These are phyloP conservation scores for Formica exsecta DNA, from an alignment of 1,140 invertebrate genomes.

Conservation along the genomic window DNA sequence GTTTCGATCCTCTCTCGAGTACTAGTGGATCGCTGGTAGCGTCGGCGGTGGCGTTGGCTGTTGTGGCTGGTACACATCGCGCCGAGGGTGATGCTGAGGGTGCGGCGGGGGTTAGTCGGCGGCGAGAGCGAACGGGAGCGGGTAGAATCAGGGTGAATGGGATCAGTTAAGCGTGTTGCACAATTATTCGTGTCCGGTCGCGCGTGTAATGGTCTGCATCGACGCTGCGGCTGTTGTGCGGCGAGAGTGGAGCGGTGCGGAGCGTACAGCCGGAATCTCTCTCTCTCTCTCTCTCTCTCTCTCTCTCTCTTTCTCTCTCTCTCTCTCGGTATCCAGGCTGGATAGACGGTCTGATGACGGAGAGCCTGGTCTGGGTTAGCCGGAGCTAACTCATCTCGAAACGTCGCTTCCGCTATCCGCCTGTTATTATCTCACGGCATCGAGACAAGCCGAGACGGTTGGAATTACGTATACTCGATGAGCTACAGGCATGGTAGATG, in stretches of 20 bases:
- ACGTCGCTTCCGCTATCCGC: slow-evolving; percentile 70
- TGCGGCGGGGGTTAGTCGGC: slow-evolving; percentile 77
- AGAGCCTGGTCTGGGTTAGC: slow-evolving; percentile 68
- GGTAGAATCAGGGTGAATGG: slow-evolving; percentile 85
- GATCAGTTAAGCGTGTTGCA: slow-evolving; percentile 87
- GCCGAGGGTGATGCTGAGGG: slow-evolving; percentile 61
- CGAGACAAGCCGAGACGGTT: slow-evolving; percentile 22
- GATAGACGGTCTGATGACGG: slow-evolving; percentile 74
- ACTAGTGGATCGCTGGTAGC: slow-evolving; percentile 57
- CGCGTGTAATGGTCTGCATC: slow-evolving; percentile 86
- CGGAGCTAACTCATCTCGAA: slow-evolving; percentile 70
- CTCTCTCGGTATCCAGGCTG: slow-evolving; percentile 64
- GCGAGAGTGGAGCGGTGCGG: slow-evolving; percentile 76
- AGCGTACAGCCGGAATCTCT: slow-evolving; percentile 72
- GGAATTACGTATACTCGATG: slow-evolving; percentile 40
- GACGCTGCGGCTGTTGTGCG: slow-evolving; percentile 85
- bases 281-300: slow-evolving; percentile 38
- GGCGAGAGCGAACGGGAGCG: slow-evolving; percentile 84
- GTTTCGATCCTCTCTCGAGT: slow-evolving; percentile 33
- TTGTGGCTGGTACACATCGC: slow-evolving; percentile 76
- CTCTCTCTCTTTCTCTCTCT: too few relatives aligned
- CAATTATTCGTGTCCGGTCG: slow-evolving; percentile 87
- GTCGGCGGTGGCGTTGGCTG: slow-evolving; percentile 66
- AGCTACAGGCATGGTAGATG: background rate
- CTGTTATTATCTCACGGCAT: slow-evolving; percentile 42